Base-by-base conservation (phyloP, 2,113 vertebrate species). In the Daphoenositta chrysoptera region DNA sequence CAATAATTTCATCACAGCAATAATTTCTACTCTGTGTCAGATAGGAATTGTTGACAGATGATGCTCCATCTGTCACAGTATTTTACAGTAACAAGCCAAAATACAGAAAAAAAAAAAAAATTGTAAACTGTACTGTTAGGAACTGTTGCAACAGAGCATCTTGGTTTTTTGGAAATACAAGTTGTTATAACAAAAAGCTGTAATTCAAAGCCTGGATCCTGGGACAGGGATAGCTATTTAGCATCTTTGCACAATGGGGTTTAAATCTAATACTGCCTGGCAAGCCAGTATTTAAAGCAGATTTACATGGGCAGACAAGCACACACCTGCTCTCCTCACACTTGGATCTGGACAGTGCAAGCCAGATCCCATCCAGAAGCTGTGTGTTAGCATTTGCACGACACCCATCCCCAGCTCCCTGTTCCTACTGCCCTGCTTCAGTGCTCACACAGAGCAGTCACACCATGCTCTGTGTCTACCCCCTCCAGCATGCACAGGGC, bases 41-140 rank as follows among this genome's bases (percentile, higher is more conserved):
- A 96, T 94, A 94, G 92, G 88, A 94, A 94, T 78, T 90, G 90
- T 92, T 96, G 94, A 96, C 96, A 97, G 96, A 96, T 97, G 96
- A 96, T 92, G 94, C 92, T 96, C 96, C 96, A 96, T 97, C 96
- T 97, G 96, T 96, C 96, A 97, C 93, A 92, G 88, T 96, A 95
- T 96, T 97, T 97, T 96, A 94, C 87, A 85, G 89, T 96, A 95
- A 91, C 83, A 94, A 94, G 96, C 91, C 83, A 96, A 97, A 96
- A 96, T 83, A 83, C 51, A 83, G 76, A 10, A 72, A 85, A 93
- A 94, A 72, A 85, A 93, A 94, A 88, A 90, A 85, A 35, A 68
- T 24, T 75, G 71, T 75, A 87, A 93, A 88, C 72, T 90, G 53
- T 83, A 89, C 86, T 78, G 72, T 60, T 93, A 92, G 75, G 79